Evolutionary conservation across 2,797 vertebrate genomes (phyloP), one percentile per base, ranked within the genome.

Genomic region (Enteromius afrohamiltoni): DNA sequence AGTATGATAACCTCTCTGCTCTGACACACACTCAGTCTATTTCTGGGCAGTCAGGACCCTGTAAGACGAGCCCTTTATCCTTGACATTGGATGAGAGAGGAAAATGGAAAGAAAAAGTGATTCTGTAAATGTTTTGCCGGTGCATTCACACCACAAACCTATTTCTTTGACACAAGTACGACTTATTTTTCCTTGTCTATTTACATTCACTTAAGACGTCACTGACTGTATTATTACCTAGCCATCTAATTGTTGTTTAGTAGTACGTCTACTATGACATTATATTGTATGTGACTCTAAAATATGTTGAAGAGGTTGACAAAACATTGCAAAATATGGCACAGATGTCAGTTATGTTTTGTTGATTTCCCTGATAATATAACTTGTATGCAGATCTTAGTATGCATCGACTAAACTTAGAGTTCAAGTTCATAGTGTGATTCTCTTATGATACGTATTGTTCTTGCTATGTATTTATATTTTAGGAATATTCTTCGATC

Each of bases 51-150:
- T 69, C 53, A 40, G 64, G 71, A 53, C 42, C 23, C 42, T 55
- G 73, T 77, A 77, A 82, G 84, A 85, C 67, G 11, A 85, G 65
- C 79, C 21, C 65, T 85, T 85, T 77, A 81, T 82, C 73, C 53
- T 82, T 85, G 73, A 85, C 55, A 77, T 77, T 21, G 29, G 64
- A 47, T 74, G 79, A 49, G 70, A 77, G 47, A 42, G 51, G 19
- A 69, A 76, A 77, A 70, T 23, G 2, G 79, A 60, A 53, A 60
- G 31, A 40, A 69, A 51, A 40, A 45, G 34, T 17, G 79, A 64
- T n/a, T 40, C 21, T 58, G 7, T 69, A 29, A 55, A 77, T 70
- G 53, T 49, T 62, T 55, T 68, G 51, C 14, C 2, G n/a, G 11
- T 42, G 29, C 31, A 4, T 70, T 51, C 42, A 51, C 21, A 17